Evolutionary conservation across 2,113 vertebrate species (phyloP), one percentile per base, ranked within the genome.

Genomic region (Planiliza haematocheilus): DNA sequence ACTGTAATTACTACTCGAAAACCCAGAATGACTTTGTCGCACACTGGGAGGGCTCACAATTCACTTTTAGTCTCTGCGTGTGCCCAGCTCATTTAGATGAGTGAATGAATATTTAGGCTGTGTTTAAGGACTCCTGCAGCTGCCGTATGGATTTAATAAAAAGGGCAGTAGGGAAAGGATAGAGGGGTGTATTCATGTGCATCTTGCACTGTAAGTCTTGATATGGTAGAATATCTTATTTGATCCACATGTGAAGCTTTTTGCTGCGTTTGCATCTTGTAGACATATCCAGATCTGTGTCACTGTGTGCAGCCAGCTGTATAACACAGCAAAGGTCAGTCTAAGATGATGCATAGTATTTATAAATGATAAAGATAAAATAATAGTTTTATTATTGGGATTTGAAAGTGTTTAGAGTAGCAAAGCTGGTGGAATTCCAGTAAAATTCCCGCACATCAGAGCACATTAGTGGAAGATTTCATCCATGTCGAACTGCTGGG

Each of bases 61-160:
- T 77, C 74, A 74, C 76, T 84, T 68, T 66, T 46, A 55, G 41
- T 36, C 75, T 51, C 86, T 49, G 81, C 61, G 7, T 83, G 86
- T 3, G 39, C 34, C 34, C 2, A 12, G 14, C 67, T 83, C 79
- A 85, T 86, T 86, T 74, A 60, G 67, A 86, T 85, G 77, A 87
- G 73, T 58, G 74, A 86, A 68, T 61, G 79, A 85, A 88, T 67
- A 79, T 85, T 84, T 86, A 78, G 73, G 60, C 53, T 66, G 65
- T 57, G 66, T 80, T 83, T 77, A 80, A 82, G 77, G 57, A 73
- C 69, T 79, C 86, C 86, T 84, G 79, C 48, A 34, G 82, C 65
- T 70, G 14, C 59, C 4, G 9, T 43, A 48, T 59, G 66, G 42
- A 70, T 80, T 75, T 76, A 69, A 80, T 79, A 64, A 84, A 73